Base-by-base conservation (phyloP, 1,140 invertebrate species). In the Adelges cooleyi region DNA sequence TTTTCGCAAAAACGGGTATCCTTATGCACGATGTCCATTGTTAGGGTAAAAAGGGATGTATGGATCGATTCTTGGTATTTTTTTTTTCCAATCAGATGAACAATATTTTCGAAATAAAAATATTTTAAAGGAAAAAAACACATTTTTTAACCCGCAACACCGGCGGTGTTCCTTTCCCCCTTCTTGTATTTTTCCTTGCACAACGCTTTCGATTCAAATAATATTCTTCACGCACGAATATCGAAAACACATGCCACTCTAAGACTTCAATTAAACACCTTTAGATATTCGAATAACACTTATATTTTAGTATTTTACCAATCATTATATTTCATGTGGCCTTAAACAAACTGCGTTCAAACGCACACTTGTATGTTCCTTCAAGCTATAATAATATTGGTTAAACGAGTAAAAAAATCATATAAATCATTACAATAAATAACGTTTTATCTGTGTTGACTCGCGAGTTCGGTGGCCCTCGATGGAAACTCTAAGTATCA, bases 41-140 rank as follows among this genome's bases (percentile, higher is more conserved):
- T 59, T 59, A 44, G 54, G 54, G 42, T 59, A 59, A 59, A 59
- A 59, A 59, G 54, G 54, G 54, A 59, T 59, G 42, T 29, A 46
- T 46, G 40, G 10, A 59, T 59, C 54, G 54, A 44, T 59, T 59
- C 54, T 59, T 46, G 23, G 54, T 46, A 29, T 59, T 46, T 59
- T 33, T 33, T n/a, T 56, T 29, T 59, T 59, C 54, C 54, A 59
- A 59, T 59, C 54, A 59, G 42, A 59, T 59, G 54, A 59, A 59
- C 54, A 59, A 59, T 59, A 59, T 59, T 59, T 29, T 20, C 40
- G 36, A 46, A 56, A 56, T 56, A 56, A 56, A 59, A 59, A 59
- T 59, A 59, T 59, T 59, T 29, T 27, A 56, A 17, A 56, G 53
- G 53, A 59, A 59, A 48, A 59, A 59, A 59, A 59, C 54, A 40